phyloP scores from a whole-genome alignment of 2,797 vertebrate species.

The Discoglossus pictus region DNA sequence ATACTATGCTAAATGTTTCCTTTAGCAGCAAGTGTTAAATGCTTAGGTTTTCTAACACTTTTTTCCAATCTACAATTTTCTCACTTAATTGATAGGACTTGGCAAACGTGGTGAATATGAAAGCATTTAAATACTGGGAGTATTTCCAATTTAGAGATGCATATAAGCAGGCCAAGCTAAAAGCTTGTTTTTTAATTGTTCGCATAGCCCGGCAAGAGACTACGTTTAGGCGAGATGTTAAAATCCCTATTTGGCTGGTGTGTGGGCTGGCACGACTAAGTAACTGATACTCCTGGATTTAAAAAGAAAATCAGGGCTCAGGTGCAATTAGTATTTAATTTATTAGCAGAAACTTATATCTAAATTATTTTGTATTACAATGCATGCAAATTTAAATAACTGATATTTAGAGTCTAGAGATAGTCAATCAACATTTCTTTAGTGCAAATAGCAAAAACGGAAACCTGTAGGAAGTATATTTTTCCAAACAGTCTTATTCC shows the following conservation, averaged over 20 bases:
- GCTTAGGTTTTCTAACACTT: neutral
- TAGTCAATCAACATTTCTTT: too few species aligned
- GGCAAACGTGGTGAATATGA: conserved; percentile 7
- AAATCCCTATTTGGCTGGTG: neutral
- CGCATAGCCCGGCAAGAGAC: neutral
- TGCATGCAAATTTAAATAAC: too few species aligned
- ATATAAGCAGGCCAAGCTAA: conserved; percentile 18
- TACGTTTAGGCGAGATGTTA: neutral
- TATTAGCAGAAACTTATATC: too few species aligned
- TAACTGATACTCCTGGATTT: too few species aligned
- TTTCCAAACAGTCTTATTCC: too few species aligned
- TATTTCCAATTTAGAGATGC: conserved; percentile 23
- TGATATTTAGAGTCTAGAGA: too few species aligned
- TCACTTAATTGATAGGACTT: conserved; percentile 20
- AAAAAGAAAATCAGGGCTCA: too few species aligned
- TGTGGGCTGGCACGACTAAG: neutral
- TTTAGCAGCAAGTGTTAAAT: conserved; percentile 6
- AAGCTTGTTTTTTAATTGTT: conserved; percentile 1
- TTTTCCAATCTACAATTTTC: conserved; percentile 1
- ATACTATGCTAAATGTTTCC: neutral
- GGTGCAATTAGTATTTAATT: too few species aligned
- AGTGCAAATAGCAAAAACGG: too few species aligned
- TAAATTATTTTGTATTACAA: too few species aligned
- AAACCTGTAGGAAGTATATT: too few species aligned
- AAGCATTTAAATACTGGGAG: conserved; percentile 22